These are phyloP conservation scores for Ophion costatus DNA, from an alignment of 2,888 invertebrate genomes.

Conservation along the genomic window DNA sequence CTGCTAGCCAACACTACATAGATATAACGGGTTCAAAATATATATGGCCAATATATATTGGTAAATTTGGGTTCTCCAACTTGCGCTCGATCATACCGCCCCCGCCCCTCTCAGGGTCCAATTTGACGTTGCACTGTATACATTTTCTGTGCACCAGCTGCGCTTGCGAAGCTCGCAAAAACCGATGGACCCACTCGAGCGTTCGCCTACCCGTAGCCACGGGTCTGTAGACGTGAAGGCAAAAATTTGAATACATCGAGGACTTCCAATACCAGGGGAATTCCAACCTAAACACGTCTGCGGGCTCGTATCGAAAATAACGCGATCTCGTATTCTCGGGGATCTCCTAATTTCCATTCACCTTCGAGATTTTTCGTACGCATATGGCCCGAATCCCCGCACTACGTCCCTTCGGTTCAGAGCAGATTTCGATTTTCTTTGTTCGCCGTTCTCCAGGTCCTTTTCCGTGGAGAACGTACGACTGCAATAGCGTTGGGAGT, in stretches of 20 bases:
- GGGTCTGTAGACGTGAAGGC: background rate
- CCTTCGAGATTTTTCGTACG: background rate
- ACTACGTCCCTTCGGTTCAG: too few species aligned
- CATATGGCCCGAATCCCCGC: too few species aligned
- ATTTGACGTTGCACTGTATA: constrained; percentile 25
- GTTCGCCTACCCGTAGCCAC: background rate
- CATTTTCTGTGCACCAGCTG: constrained; percentile 4
- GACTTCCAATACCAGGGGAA: constrained; percentile 1
- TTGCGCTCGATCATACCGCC: constrained; percentile 9
- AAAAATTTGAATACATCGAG: constrained; percentile 20
- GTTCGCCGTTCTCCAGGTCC: too few species aligned
- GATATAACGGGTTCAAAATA: background rate
- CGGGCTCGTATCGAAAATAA: background rate
- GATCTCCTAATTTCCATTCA: background rate
- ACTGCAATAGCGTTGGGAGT: too few species aligned
- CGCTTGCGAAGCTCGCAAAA: constrained; percentile 24
- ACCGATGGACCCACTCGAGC: constrained; percentile 31
- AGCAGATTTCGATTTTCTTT: too few species aligned
- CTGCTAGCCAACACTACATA: too few species aligned
- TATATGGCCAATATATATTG: background rate
- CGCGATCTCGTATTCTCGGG: background rate
- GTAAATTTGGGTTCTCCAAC: constrained; percentile 1
- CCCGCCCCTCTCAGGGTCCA: background rate
- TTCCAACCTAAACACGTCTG: constrained; percentile 6
- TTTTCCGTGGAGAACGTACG: too few species aligned